A percentile compares a stretch with the other conserved stretches of the same genome.
These are phyloP conservation scores for Lithobius niger DNA, from an alignment of 1,140 invertebrate species.

Conservation along the genomic window DNA sequence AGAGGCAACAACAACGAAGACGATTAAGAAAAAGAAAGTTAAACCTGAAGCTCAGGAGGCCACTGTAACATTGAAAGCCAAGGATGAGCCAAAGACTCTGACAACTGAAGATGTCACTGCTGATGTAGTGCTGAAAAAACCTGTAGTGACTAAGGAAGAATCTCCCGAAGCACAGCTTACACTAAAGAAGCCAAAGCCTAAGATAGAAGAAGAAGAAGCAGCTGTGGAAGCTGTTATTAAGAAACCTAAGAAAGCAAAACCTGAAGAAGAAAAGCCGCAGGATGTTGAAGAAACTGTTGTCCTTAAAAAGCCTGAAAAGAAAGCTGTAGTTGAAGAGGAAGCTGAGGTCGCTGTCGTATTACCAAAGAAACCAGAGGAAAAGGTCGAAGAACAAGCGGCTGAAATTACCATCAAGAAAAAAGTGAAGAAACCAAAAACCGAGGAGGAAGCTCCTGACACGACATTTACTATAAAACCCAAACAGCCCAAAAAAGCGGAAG, in stretches of 20 bases:
- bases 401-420: constrained; percentile 13
- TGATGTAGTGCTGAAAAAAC: background rate
- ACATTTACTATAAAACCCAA: constrained; percentile 10
- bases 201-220: constrained; percentile 13
- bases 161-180: constrained; percentile 14
- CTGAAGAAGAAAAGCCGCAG: constrained; percentile 11
- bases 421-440: constrained; percentile 5
- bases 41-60: constrained; percentile 21
- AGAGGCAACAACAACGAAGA: constrained; percentile 29
- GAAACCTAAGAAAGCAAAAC: constrained; percentile 11
- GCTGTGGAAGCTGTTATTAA: constrained; percentile 14
- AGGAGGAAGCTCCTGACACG: constrained; percentile 13
- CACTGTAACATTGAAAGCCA: constrained; percentile 34
- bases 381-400: constrained; percentile 11
- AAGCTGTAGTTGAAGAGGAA: too few relatives aligned
- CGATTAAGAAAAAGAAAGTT: constrained; percentile 32
- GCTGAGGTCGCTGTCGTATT: background rate
- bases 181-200: constrained; percentile 15
- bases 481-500: background rate
- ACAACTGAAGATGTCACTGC: background rate
- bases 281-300: constrained; percentile 25
- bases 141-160: constrained; percentile 14
- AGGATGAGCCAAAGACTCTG: constrained; percentile 35
- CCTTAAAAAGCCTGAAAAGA: constrained; percentile 33
- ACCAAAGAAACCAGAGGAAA: background rate